phyloP scores from a whole-genome alignment of 2,888 invertebrate genomes.

The Cyaniris semiargus region DNA sequence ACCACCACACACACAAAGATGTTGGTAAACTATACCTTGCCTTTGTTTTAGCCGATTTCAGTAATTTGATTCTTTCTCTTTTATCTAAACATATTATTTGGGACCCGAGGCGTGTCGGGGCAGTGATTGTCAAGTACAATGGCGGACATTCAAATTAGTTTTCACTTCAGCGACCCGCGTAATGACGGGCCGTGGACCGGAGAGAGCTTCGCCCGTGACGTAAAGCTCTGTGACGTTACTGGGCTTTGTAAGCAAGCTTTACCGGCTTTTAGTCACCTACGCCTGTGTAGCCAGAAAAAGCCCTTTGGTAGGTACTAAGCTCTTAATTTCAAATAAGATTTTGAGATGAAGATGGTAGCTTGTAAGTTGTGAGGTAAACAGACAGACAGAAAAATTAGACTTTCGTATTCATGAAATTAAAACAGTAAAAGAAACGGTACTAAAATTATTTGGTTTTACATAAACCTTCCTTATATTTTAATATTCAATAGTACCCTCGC shows the following conservation, averaged over 20 bases:
- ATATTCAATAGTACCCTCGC: background rate
- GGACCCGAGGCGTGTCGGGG: conserved; percentile 1
- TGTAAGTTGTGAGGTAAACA: no score
- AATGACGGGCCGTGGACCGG: conserved; percentile 42
- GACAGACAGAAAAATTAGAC: no score
- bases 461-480: no score
- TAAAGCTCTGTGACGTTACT: background rate
- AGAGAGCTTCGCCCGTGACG: background rate
- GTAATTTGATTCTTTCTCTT: background rate
- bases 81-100: conserved; percentile 4
- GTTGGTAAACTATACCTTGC: background rate
- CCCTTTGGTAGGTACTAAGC: no score
- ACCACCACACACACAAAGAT: background rate
- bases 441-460: no score
- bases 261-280: no score
- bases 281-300: no score
- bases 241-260: background rate
- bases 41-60: background rate
- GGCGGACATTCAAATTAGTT: conserved; percentile 57
- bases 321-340: no score
- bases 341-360: no score
- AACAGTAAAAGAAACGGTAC: no score
- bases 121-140: conserved; percentile 43
- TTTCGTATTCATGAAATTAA: no score
- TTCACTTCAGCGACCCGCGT: conserved; percentile 56